phyloP scores from a whole-genome alignment of 2,888 invertebrate genomes.

The Dryomyza anilis region DNA sequence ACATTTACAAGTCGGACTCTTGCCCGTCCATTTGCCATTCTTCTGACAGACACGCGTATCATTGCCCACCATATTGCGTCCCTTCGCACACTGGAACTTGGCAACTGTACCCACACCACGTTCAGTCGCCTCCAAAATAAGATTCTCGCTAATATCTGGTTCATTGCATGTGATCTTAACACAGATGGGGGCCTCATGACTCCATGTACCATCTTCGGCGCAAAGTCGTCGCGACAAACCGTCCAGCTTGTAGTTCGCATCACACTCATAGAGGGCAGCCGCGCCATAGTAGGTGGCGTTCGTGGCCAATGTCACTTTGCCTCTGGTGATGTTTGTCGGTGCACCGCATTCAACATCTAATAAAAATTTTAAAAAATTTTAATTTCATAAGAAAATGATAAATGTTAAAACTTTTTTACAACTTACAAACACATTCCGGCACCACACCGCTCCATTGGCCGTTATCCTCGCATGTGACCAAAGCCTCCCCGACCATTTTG shows the following conservation, averaged over 20 bases:
- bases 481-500: slow-evolving; percentile 82
- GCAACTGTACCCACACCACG: slow-evolving; percentile 80
- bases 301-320: slow-evolving; percentile 78
- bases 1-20: slow-evolving; percentile 81
- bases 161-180: slow-evolving; percentile 81
- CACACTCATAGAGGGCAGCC: slow-evolving; percentile 82
- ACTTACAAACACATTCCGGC: slow-evolving; percentile 83
- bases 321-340: slow-evolving; percentile 74
- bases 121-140: slow-evolving; percentile 68
- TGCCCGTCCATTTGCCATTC: slow-evolving; percentile 82
- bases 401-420: neutral
- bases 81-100: slow-evolving; percentile 82
- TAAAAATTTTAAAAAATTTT: too few species aligned
- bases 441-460: slow-evolving; percentile 85
- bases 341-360: slow-evolving; percentile 85
- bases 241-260: slow-evolving; percentile 78
- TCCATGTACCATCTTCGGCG: slow-evolving; percentile 90
- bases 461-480: slow-evolving; percentile 84
- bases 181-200: slow-evolving; percentile 81
- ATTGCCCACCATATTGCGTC: slow-evolving; percentile 79
- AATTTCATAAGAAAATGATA: neutral
- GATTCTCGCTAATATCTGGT: slow-evolving; percentile 67
- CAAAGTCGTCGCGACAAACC: slow-evolving; percentile 84
- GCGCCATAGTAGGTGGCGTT: slow-evolving; percentile 90
- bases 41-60: slow-evolving; percentile 76